phyloP scores from a whole-genome alignment of 2,888 invertebrate genomes.

The Himalopsyche japonica region DNA sequence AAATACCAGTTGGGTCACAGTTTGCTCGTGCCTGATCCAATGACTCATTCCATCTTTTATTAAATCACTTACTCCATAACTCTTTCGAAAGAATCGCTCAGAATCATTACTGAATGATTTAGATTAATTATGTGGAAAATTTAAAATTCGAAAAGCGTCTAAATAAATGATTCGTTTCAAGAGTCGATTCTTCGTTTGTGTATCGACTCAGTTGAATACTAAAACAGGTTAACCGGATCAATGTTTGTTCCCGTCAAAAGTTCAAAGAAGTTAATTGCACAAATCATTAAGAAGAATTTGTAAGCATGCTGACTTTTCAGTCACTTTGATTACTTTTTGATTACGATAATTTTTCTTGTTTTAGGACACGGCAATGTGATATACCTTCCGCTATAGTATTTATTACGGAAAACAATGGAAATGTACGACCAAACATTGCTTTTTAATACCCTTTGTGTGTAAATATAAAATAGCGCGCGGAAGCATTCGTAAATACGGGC shows the following conservation, averaged over 20 bases:
- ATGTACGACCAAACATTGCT: background rate
- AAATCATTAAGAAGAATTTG: conserved; percentile 21
- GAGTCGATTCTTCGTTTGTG: background rate
- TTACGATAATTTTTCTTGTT: conserved; percentile 10
- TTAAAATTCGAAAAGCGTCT: background rate
- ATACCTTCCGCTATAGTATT: background rate
- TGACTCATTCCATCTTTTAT: no score
- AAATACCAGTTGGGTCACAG: no score
- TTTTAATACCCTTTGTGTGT: background rate
- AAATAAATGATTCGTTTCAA: background rate
- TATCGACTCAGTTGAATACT: background rate
- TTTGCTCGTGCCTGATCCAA: no score
- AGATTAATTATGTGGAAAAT: no score
- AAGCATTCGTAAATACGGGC: background rate
- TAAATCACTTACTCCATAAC: no score
- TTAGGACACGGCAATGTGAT: background rate
- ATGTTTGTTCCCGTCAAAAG: conserved; percentile 1
- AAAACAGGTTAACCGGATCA: background rate
- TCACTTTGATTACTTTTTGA: conserved; percentile 29
- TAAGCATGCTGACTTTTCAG: conserved; percentile 8
- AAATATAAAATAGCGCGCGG: background rate
- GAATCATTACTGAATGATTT: no score
- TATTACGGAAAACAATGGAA: background rate
- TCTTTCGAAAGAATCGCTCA: no score
- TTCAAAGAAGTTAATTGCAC: conserved; percentile 27